These are phyloP conservation scores for Pyrrhia umbra DNA, from an alignment of 2,888 invertebrate genomes.

Conservation along the genomic window DNA sequence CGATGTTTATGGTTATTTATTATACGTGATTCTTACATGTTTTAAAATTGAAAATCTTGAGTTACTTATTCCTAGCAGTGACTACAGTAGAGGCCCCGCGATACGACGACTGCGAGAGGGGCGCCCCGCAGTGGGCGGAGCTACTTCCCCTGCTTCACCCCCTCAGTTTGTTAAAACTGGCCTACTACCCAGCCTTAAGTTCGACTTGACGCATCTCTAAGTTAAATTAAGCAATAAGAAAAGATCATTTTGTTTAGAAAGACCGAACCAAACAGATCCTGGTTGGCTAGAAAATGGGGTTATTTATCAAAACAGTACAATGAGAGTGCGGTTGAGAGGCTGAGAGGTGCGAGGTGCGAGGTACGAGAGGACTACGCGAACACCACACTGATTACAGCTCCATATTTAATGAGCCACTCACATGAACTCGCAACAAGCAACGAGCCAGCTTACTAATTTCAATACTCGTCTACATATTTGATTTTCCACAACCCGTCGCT, in stretches of 20 bases:
- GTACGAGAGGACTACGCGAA: constrained; percentile 77
- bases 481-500: constrained; percentile 52
- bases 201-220: too few species aligned
- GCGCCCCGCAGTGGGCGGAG: too few species aligned
- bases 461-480: constrained; percentile 82
- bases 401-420: constrained; percentile 88
- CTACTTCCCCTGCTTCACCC: too few species aligned
- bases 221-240: not conserved
- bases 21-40: too few species aligned
- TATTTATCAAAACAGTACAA: constrained; percentile 72
- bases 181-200: too few species aligned
- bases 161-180: too few species aligned
- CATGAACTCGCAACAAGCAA: constrained; percentile 75
- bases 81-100: too few species aligned
- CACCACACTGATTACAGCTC: constrained; percentile 86
- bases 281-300: constrained; percentile 52
- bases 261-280: not conserved
- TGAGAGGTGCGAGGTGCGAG: constrained; percentile 66
- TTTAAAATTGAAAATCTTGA: too few species aligned
- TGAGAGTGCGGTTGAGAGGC: constrained; percentile 72
- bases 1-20: too few species aligned
- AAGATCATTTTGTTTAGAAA: not conserved
- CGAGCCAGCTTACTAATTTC: constrained; percentile 84
- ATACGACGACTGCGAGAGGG: too few species aligned
- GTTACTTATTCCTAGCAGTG: too few species aligned